Conservation (phyloP, 2,113 vertebrate genomes). For the Equus quagga region DNA sequence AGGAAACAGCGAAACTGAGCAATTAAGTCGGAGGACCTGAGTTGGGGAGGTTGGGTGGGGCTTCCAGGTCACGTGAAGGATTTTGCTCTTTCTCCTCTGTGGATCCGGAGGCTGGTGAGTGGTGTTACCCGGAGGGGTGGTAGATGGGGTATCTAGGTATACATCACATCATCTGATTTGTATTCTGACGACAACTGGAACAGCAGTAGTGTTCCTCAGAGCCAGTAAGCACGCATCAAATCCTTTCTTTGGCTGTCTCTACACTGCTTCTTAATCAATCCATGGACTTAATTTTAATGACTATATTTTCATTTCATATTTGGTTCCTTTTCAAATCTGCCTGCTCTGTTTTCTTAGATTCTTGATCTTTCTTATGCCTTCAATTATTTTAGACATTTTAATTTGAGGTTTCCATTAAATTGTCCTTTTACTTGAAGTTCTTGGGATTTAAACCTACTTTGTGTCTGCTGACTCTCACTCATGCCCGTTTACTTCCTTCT, state of each 20-base stretch:
- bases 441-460: not conserved
- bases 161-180: not conserved
- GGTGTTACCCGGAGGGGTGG: not conserved
- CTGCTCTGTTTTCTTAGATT: not conserved
- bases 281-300: not conserved
- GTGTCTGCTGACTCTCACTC: not conserved
- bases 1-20: not conserved
- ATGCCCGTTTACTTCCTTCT: not conserved
- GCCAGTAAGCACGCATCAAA: not conserved
- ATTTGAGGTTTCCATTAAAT: not conserved
- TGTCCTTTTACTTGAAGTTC: not conserved
- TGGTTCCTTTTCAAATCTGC: not conserved
- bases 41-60: not conserved
- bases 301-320: not conserved
- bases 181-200: not conserved
- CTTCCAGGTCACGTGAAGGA: not conserved
- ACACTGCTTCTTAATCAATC: not conserved
- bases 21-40: not conserved
- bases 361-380: not conserved
- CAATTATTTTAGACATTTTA: not conserved
- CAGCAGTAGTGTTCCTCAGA: not conserved
- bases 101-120: accelerated
- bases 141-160: no score
- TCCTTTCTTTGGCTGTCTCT: not conserved
- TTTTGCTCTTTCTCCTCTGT: not conserved